Evolutionary conservation across 2,113 vertebrate species (phyloP).

Genomic region (Cavia aperea): DNA sequence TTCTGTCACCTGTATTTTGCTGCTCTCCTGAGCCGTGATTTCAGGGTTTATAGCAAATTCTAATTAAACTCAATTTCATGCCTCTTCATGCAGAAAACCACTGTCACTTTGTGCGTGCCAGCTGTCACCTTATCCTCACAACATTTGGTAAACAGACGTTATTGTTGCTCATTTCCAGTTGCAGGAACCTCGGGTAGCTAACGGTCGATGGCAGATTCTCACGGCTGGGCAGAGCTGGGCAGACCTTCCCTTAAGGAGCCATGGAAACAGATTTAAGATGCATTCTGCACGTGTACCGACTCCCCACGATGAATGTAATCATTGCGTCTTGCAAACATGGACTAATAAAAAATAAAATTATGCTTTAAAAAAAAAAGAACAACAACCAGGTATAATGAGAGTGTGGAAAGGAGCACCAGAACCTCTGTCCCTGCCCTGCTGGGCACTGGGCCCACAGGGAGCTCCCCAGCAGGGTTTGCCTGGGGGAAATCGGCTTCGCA

Average conservation of each 20-base stretch:
- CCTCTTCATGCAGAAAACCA: not conserved
- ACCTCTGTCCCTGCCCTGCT: too few species aligned
- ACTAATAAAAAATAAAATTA: not conserved
- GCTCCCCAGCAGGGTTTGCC: not conserved
- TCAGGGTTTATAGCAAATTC: not conserved
- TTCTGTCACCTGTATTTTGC: not conserved
- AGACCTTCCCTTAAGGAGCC: not conserved
- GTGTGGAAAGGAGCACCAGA: not conserved
- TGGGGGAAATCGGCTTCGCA: not conserved
- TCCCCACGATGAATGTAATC: not conserved
- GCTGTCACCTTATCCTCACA: not conserved
- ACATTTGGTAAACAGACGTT: not conserved
- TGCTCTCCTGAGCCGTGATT: not conserved
- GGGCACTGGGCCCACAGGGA: not conserved
- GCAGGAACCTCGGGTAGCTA: not conserved
- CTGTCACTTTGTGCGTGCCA: not conserved
- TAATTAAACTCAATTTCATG: not conserved
- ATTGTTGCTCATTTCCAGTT: not conserved
- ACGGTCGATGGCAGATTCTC: not conserved
- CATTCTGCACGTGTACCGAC: rapidly evolving
- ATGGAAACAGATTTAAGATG: not conserved
- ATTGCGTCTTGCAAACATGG: not conserved
- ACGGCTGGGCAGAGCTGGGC: not conserved
- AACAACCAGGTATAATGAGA: not conserved
- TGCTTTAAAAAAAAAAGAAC: not conserved